Evolutionary conservation across 2,888 invertebrate genomes (phyloP).

Genomic region (Neocrepidodera transversa): DNA sequence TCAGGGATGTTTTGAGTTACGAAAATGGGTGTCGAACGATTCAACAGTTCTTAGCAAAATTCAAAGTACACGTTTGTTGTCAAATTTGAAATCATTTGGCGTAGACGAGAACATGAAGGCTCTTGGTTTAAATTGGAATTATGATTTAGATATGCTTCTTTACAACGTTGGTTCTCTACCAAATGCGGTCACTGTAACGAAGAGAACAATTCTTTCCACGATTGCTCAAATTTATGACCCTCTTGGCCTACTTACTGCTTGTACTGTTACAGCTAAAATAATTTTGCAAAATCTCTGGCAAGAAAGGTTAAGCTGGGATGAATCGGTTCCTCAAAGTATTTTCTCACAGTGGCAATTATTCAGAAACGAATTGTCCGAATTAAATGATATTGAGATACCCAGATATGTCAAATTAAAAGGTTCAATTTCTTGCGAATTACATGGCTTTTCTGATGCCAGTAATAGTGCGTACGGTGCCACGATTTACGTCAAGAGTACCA

Average conservation of each 20-base stretch:
- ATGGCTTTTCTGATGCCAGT: slow-evolving; percentile 35
- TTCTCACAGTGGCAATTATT: slow-evolving; percentile 30
- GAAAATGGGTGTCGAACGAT: slow-evolving; percentile 6
- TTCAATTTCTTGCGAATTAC: slow-evolving; percentile 19
- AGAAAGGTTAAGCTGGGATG: not conserved
- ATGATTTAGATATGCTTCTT: slow-evolving; percentile 15
- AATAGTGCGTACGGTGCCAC: slow-evolving; percentile 31
- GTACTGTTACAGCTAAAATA: slow-evolving; percentile 36
- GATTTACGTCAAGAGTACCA: slow-evolving; percentile 30
- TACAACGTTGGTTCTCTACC: too few species aligned
- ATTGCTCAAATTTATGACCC: slow-evolving; percentile 39
- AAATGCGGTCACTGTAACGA: too few species aligned
- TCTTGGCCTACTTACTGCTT: slow-evolving; percentile 34
- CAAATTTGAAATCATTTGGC: slow-evolving; percentile 23
- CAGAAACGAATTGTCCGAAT: slow-evolving; percentile 20
- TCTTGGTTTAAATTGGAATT: slow-evolving; percentile 31
- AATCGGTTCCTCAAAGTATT: slow-evolving; percentile 1
- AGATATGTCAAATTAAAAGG: slow-evolving; percentile 28
- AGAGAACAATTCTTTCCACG: slow-evolving; percentile 23
- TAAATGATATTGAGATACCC: slow-evolving; percentile 33
- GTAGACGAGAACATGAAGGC: slow-evolving; percentile 31
- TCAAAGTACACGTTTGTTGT: not conserved
- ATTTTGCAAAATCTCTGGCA: slow-evolving; percentile 23
- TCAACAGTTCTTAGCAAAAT: not conserved
- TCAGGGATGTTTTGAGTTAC: too few species aligned